Evolutionary conservation across 2,797 vertebrate species (phyloP).

Genomic region (Sphenodon punctatus): DNA sequence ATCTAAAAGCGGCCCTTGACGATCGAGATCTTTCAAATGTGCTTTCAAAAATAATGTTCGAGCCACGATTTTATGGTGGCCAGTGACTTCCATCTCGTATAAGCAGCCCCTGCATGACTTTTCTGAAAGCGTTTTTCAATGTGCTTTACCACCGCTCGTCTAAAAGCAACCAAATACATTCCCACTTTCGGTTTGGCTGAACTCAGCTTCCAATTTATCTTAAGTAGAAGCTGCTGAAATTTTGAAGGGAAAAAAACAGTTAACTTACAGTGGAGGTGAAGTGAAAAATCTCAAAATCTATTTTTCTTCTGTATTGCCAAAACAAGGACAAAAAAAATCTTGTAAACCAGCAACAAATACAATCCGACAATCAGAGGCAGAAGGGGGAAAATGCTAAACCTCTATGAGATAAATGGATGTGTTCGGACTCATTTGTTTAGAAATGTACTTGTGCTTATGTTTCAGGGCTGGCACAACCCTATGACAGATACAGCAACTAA

Average conservation of each 20-base stretch:
- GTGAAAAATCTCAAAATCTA: background rate
- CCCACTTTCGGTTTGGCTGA: background rate
- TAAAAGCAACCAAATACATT: no score
- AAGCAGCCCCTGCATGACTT: no score
- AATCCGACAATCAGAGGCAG: background rate
- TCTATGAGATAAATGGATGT: conserved; percentile 17
- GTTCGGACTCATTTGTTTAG: conserved; percentile 17
- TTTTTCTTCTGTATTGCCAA: conserved; percentile 10
- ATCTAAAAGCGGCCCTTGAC: no score
- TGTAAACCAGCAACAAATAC: conserved; percentile 13
- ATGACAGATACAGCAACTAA: conserved; percentile 3
- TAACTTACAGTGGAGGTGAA: background rate
- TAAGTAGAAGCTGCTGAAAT: background rate
- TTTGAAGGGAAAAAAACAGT: background rate
- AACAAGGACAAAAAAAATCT: conserved; percentile 10
- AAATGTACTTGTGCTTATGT: conserved; percentile 14
- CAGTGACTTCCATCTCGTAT: no score
- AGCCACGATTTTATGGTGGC: no score
- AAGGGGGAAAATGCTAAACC: background rate
- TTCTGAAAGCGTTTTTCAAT: no score
- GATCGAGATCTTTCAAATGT: no score
- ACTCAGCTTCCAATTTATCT: background rate
- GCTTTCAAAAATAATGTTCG: no score
- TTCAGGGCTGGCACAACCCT: conserved; percentile 16
- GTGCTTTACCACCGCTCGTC: no score